Percentiles rank a stretch among this genome's conserved stretches.
Conservation (phyloP, 2,797 vertebrate genomes). For the Manis javanica region DNA sequence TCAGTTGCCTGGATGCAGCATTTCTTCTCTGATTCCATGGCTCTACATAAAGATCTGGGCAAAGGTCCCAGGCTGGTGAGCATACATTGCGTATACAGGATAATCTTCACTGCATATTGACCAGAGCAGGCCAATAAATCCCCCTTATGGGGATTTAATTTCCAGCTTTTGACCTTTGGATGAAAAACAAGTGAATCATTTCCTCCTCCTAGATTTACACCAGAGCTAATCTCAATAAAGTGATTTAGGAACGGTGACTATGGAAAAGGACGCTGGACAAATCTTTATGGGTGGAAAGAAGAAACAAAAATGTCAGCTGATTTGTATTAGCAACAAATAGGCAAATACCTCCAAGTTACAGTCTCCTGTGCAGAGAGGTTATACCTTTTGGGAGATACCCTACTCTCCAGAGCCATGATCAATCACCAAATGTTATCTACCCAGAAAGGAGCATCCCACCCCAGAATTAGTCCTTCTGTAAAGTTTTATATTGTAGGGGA, state of each 20-base stretch:
- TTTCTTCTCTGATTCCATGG: background rate
- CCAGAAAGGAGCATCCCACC: background rate
- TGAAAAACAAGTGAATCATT: constrained; percentile 74
- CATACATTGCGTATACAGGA: background rate
- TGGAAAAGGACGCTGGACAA: background rate
- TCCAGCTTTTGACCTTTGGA: constrained; percentile 78
- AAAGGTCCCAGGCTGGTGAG: background rate
- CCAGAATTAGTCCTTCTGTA: background rate
- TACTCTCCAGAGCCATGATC: background rate
- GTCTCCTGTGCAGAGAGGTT: rapidly evolving
- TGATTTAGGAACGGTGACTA: background rate
- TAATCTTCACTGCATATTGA: constrained; percentile 33
- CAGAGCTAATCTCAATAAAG: constrained; percentile 9
- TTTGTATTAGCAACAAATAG: background rate
- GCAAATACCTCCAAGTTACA: rapidly evolving
- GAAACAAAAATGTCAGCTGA: constrained; percentile 41
- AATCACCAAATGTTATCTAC: background rate
- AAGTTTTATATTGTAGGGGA: background rate
- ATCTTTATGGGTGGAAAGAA: background rate
- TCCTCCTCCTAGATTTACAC: constrained; percentile 64
- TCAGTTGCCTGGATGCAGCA: background rate
- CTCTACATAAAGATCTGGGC: background rate
- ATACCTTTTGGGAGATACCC: background rate
- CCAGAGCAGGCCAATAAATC: constrained; percentile 71
- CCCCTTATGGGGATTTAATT: constrained; percentile 77